Evolutionary conservation across 2,797 vertebrate species (phyloP).

Genomic region (Clarias platycephalus): DNA sequence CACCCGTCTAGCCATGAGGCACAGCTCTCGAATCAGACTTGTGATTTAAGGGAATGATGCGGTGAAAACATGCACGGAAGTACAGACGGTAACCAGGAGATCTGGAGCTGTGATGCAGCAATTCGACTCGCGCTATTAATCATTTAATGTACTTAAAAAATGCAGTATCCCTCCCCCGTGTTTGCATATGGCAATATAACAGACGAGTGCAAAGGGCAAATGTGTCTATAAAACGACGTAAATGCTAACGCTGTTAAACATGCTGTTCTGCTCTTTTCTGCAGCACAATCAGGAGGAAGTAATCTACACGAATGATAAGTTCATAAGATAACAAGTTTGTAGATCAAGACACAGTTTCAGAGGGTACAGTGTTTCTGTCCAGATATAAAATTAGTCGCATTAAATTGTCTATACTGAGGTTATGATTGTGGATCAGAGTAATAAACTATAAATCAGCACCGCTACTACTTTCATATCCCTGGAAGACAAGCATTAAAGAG

Average conservation of each 20-base stretch:
- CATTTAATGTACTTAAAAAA: neutral
- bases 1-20: too few species aligned
- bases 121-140: neutral
- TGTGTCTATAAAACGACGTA: conserved; percentile 11
- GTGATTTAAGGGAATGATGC: neutral
- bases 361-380: neutral
- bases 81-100: neutral
- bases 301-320: conserved; percentile 56
- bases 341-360: neutral
- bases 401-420: conserved; percentile 27
- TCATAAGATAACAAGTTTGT: neutral
- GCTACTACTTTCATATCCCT: conserved; percentile 28
- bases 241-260: conserved; percentile 55
- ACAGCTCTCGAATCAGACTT: too few species aligned
- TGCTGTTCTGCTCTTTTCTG: conserved; percentile 53
- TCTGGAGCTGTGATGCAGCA: neutral
- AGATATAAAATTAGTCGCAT: conserved; percentile 13
- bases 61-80: neutral
- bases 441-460: conserved; percentile 48
- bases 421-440: conserved; percentile 26
- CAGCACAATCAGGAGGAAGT: conserved; percentile 37
- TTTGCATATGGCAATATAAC: neutral
- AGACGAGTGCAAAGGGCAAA: conserved; percentile 8
- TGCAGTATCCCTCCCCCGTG: conserved; percentile 37
- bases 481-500: conserved; percentile 37